Evolutionary conservation across 2,113 vertebrate genomes (phyloP), one percentile per base, ranked within the genome.

Genomic region (Psilopsiagon aymara): DNA sequence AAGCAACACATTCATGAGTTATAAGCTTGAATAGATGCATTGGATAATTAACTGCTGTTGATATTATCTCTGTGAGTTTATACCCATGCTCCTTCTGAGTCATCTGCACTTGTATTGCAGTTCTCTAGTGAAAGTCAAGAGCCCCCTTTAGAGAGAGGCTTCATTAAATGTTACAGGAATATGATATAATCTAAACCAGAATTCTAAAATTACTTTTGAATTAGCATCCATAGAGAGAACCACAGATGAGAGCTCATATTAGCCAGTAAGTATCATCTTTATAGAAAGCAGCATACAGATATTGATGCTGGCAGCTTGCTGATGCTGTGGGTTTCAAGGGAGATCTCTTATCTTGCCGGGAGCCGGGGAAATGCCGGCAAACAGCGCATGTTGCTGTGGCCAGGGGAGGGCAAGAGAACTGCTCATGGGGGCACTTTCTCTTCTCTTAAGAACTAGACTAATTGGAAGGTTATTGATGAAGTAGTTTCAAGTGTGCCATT

Each of bases 381-480:
- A 80, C 10, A 85, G 51, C 46, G 17, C 51, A 8, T 0, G 2
- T 55, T 75, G 27, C 68, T 1, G 0, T 35, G 68, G 35, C 67
- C 10, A 2, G 63, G 55, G 23, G 25, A 80, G 53, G 55, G 33
- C 1, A 3, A 82, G 47, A 11, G 51, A 31, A 69, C 49, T 55
- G 35, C 3, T 4, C 3, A 0, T 3, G 47, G 68, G 52, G 46
- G 13, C 74, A 20, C 41, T 86, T 68, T 76, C 52, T 94, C 79
- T 89, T 87, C 43, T 52, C 69, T 67, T 37, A 95, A 96, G 92
- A 85, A 23, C 63, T 64, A 60, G 74, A 64, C n/a, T 93, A 95
- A 68, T 95, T 92, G 88, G 67, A 86, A 92, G 55, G 82, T 86
- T 95, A 77, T 88, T 86, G 80, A 96, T 85, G 82, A 96, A 95